Evolutionary conservation across 2,888 invertebrate genomes (phyloP), one percentile per base, ranked within the genome.

Genomic region (Opisthograptis luteolata): DNA sequence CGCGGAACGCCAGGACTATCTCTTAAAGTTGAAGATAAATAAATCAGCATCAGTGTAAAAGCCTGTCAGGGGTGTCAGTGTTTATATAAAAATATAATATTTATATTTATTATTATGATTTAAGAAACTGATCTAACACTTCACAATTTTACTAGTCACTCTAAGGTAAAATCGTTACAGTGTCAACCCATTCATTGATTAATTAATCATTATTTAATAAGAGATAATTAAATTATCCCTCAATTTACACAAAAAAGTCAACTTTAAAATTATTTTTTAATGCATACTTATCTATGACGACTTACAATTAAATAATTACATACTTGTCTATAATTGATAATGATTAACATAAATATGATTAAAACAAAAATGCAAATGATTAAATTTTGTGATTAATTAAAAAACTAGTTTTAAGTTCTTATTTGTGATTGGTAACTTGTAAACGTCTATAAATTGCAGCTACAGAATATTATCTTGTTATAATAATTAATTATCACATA

Each of bases 351-450:
- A 9, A 36, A 17, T 45, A 32, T 2, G 2, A 37, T 9, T 25
- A 45, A 25, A 37, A 24, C 24, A 45, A 27, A 14, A 34, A 34
- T 41, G 31, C 17, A 25, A 1, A 3, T 25, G 3, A 25, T 37
- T 15, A 12, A 9, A n/a, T n/a, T 19, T 19, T 15, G 12, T 15
- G 7, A 35, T 35, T 15, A 4, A 20, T 28, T 9, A 39, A 2
- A 27, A 15, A 17, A 37, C 10, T 17, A 12, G 6, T 14, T 37
- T 30, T 28, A 14, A n/a, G n/a, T n/a, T n/a, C n/a, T 24, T 13
- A 39, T 10, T 34, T 40, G 15, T 22, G 20, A 47, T 41, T 35
- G 42, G 37, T 49, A 49, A 42, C 42, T n/a, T 36, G 25, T 42
- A 13, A 7, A 20, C 4, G 9, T 32, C 17, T 28, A 22, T 24